Percentiles rank a stretch among this genome's conserved stretches.
These are phyloP conservation scores for Glossosoma conforme DNA, from an alignment of 1,140 invertebrate genomes.

Conservation along the genomic window DNA sequence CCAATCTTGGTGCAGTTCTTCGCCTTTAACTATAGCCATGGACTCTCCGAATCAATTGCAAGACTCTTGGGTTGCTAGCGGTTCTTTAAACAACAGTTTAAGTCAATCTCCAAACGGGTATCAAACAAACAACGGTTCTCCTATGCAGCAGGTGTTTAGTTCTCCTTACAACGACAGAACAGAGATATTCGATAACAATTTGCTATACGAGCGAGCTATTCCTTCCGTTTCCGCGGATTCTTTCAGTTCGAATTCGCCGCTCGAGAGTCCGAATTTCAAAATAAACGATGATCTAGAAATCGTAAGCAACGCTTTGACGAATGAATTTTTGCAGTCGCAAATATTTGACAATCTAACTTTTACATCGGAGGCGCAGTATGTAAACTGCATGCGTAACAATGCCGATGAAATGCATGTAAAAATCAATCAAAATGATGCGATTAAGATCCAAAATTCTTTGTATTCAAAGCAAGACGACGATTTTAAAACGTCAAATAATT, in stretches of 20 bases:
- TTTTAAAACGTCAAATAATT: too few relatives aligned
- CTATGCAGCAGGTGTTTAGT: slow-evolving; percentile 1
- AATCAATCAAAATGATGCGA: too few relatives aligned
- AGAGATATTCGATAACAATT: slow-evolving; percentile 2
- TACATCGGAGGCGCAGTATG: too few relatives aligned
- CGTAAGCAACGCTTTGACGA: not conserved
- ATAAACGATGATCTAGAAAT: not conserved
- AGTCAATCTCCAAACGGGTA: not conserved
- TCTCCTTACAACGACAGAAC: slow-evolving; percentile 3
- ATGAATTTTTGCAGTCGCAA: too few relatives aligned
- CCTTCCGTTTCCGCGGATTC: slow-evolving; percentile 8
- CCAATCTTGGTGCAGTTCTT: slow-evolving; percentile 7
- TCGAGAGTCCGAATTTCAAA: slow-evolving; percentile 8
- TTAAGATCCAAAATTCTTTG: too few relatives aligned
- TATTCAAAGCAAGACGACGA: too few relatives aligned
- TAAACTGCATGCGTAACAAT: too few relatives aligned
- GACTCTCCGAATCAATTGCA: not conserved
- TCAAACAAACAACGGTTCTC: slow-evolving; percentile 6
- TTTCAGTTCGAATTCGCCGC: slow-evolving; percentile 5
- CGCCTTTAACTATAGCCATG: not conserved
- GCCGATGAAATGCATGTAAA: too few relatives aligned
- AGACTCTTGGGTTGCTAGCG: slow-evolving; percentile 2
- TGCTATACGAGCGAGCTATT: slow-evolving; percentile 6
- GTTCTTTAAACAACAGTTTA: not conserved
- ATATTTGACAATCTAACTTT: too few relatives aligned